phyloP scores from a whole-genome alignment of 92 coral and sea anemone genomes.

The Nematostella vectensis region DNA sequence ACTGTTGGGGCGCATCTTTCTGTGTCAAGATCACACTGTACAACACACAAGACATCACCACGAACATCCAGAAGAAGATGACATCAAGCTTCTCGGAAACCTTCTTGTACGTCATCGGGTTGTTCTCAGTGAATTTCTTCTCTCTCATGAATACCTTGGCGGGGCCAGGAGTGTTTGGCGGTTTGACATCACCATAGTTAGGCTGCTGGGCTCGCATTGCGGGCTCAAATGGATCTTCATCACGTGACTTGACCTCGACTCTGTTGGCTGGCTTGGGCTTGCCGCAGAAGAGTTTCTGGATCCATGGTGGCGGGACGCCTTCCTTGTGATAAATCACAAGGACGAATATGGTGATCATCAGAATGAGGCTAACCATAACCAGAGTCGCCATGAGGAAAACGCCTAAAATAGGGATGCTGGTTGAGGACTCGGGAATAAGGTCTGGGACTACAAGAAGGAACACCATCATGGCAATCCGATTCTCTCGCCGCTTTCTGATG shows the following conservation, averaged over 20 bases:
- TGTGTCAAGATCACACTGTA: not conserved
- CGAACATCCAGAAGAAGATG: not conserved
- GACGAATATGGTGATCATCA: conserved; percentile 1
- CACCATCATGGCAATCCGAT: too few relatives aligned
- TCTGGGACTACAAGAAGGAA: too few relatives aligned
- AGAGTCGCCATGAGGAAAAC: conserved; percentile 13
- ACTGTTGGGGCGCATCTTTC: too few relatives aligned
- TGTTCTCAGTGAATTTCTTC: not conserved
- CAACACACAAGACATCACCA: not conserved
- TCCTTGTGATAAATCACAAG: not conserved
- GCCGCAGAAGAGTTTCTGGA: conserved; percentile 3
- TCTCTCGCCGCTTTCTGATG: too few relatives aligned
- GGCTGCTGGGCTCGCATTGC: not conserved
- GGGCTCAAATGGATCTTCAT: not conserved
- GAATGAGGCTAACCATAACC: conserved; percentile 2
- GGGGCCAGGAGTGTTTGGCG: not conserved
- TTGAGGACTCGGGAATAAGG: too few relatives aligned
- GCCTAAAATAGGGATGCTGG: conserved; percentile 58
- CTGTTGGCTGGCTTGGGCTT: not conserved
- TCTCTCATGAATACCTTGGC: not conserved
- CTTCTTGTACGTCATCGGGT: not conserved
- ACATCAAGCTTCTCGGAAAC: not conserved
- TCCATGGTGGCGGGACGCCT: conserved; percentile 8
- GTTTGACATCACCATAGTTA: not conserved
- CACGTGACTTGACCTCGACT: not conserved